These are phyloP conservation scores for Dicyrtomina minuta DNA, from an alignment of 2,888 invertebrate genomes.

Conservation along the genomic window DNA sequence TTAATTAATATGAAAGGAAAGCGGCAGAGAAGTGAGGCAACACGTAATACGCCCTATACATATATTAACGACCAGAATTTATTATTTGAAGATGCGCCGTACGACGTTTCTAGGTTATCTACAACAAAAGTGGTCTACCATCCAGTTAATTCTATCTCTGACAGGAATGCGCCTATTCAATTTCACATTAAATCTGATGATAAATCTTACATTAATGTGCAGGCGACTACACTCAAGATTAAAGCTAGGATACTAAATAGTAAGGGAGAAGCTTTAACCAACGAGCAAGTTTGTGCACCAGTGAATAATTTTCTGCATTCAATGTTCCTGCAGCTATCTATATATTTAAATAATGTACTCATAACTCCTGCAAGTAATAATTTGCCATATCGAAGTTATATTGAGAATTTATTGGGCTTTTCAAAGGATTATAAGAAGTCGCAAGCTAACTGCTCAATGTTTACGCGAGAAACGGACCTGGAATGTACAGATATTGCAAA, in stretches of 20 bases:
- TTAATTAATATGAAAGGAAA: no score
- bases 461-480: constrained; percentile 31
- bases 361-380: no score
- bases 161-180: constrained; percentile 20
- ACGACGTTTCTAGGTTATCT: no score
- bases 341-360: background rate
- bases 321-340: constrained; percentile 24
- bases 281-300: constrained; percentile 17
- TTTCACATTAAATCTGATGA: constrained; percentile 37
- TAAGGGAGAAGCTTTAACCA: constrained; percentile 8
- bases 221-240: constrained; percentile 24
- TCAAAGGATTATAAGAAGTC: constrained; percentile 19
- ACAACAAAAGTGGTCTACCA: no score
- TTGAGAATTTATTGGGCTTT: no score
- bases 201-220: constrained; percentile 33
- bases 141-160: constrained; percentile 34
- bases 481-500: no score
- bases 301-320: constrained; percentile 36
- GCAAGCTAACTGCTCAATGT: constrained; percentile 28
- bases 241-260: no score
- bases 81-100: no score
- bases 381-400: no score
- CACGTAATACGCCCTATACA: no score
- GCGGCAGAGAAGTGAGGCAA: constrained; percentile 30
- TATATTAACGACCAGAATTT: no score